Conservation (phyloP, 1,140 invertebrate species). For the Ladona fulva region DNA sequence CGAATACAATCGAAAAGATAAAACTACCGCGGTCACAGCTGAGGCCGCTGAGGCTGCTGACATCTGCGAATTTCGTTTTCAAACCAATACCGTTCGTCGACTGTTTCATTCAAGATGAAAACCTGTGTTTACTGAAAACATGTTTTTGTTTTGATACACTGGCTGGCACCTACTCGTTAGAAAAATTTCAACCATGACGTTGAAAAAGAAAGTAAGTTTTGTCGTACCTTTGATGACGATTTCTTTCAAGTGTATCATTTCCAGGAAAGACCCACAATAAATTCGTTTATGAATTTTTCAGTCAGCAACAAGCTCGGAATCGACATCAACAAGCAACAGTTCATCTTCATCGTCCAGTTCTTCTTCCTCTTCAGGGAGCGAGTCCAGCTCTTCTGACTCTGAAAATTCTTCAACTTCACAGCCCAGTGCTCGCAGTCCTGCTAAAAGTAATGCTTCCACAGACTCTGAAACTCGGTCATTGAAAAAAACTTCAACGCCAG, state of each 20-base stretch:
- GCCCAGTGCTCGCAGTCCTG: slow-evolving; percentile 36
- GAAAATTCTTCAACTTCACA: slow-evolving; percentile 45
- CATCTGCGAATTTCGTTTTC: too few relatives aligned
- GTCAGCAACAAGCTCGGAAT: slow-evolving; percentile 49
- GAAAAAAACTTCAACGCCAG: slow-evolving; percentile 33
- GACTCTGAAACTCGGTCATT: slow-evolving; percentile 41
- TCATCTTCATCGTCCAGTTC: slow-evolving; percentile 50
- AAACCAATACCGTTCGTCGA: too few relatives aligned
- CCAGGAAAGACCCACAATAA: background rate
- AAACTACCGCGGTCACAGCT: too few relatives aligned
- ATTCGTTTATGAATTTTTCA: slow-evolving; percentile 19
- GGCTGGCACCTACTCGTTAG: too few relatives aligned
- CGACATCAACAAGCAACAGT: slow-evolving; percentile 47
- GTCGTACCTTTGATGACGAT: background rate
- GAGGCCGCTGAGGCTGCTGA: too few relatives aligned
- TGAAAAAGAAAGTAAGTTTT: slow-evolving; percentile 2
- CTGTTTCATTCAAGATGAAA: too few relatives aligned
- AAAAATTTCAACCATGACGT: background rate
- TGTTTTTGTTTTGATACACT: too few relatives aligned
- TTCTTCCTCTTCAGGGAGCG: slow-evolving; percentile 55
- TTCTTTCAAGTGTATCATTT: background rate
- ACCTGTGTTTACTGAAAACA: too few relatives aligned
- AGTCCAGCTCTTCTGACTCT: slow-evolving; percentile 57
- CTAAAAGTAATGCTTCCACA: slow-evolving; percentile 35
- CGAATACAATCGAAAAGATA: too few relatives aligned